Percentiles rank a stretch among this genome's conserved stretches.
phyloP scores from a whole-genome alignment of 1,140 invertebrate species.

The Anastrepha obliqua region DNA sequence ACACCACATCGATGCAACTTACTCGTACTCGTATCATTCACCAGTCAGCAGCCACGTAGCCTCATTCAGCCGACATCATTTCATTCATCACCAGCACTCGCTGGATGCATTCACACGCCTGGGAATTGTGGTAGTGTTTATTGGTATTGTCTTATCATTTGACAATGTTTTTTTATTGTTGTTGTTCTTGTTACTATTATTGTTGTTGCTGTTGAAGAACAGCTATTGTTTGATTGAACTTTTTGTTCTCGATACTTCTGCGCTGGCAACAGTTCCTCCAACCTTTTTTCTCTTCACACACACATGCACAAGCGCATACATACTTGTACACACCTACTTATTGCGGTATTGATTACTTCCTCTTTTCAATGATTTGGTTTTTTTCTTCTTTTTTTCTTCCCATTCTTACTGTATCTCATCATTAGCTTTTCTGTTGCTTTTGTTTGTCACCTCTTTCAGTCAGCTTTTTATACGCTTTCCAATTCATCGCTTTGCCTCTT shows the following conservation, averaged over 20 bases:
- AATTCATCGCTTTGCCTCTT: conserved; percentile 3
- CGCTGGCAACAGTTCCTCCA: too few species aligned
- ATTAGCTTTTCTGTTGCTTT: neutral
- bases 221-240: neutral
- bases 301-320: too few species aligned
- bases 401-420: neutral
- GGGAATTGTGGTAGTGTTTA: conserved; percentile 11
- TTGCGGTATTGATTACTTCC: conserved; percentile 49
- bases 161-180: neutral
- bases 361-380: neutral
- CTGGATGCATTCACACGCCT: neutral
- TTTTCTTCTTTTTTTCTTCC: neutral
- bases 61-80: neutral
- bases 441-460: conserved; percentile 37
- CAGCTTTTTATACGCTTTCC: conserved; percentile 27
- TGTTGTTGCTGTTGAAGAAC: neutral
- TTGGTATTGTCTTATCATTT: conserved; percentile 44
- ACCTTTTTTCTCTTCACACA: too few species aligned
- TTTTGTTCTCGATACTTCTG: neutral
- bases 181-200: neutral
- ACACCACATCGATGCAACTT: neutral
- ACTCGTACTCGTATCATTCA: neutral
- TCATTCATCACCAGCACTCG: neutral
- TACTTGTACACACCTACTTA: too few species aligned
- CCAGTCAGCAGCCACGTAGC: neutral